phyloP scores from a whole-genome alignment of 2,888 invertebrate genomes.

The Drosophila stalkeri region DNA sequence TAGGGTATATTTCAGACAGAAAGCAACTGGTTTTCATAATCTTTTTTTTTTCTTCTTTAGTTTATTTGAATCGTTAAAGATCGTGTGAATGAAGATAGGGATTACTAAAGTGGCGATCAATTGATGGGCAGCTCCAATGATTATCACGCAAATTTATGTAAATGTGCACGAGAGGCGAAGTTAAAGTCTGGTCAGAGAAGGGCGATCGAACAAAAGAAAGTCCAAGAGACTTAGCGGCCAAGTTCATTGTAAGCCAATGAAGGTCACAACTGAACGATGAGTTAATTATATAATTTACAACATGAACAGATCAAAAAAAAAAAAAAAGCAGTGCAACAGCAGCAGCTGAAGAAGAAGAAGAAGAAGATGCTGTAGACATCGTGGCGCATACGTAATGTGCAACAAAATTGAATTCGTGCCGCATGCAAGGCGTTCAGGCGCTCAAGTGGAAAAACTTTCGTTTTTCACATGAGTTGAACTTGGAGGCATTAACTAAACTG shows the following conservation, averaged over 20 bases:
- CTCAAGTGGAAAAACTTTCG: conserved; percentile 53
- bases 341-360: not conserved
- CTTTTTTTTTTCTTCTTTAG: conserved; percentile 30
- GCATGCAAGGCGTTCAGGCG: conserved; percentile 65
- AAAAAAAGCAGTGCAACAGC: not conserved
- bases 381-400: conserved; percentile 49
- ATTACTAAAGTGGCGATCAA: conserved; percentile 42
- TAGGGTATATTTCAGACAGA: not conserved
- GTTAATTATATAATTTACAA: conserved; percentile 45
- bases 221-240: conserved; percentile 57
- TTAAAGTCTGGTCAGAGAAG: not conserved
- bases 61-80: conserved; percentile 29
- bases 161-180: conserved; percentile 39
- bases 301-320: not conserved
- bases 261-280: conserved; percentile 36
- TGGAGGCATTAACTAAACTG: conserved; percentile 4
- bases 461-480: conserved; percentile 45
- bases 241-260: conserved; percentile 69
- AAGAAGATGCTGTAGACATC: not conserved
- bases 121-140: conserved; percentile 48
- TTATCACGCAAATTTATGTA: conserved; percentile 62
- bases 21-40: not conserved
- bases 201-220: conserved; percentile 65
- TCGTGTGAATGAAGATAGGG: conserved; percentile 18
- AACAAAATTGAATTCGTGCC: conserved; percentile 51